Base-by-base conservation (phyloP, 2,797 vertebrate genomes). In the Bradypus variegatus region DNA sequence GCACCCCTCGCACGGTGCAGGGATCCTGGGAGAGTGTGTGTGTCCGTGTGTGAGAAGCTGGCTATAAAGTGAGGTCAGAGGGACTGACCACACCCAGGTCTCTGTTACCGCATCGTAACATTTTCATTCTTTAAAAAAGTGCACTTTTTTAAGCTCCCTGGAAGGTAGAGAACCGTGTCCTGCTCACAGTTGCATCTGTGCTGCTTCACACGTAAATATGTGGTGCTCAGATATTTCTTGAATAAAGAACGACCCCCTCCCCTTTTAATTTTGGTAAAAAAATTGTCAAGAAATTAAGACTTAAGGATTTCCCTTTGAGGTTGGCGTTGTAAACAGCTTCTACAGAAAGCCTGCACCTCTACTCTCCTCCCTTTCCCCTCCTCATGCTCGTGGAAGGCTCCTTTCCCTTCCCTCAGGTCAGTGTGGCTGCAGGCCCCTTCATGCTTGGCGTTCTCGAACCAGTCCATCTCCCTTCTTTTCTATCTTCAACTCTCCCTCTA, bases 1-100 rank as follows among this genome's bases (percentile, higher is more conserved):
- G 27, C 12, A 1, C 25, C 12, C 55, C 0, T 0, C 0, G 0
- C 5, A 33, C 21, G 0, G 6, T 48, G 19, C 58, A 2, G 25
- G 6, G 31, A 77, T 27, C 19, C 69, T 16, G 19, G 62, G 6
- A 65, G 94, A n/a, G n/a, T n/a, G n/a, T 93, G 88, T 36, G 67
- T 33, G 31, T n/a, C 14, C 33, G 15, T 13, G 31, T 14, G 15
- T 33, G 64, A 14, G 62, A 50, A 50, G 50, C 50, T 50, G 10
- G 5, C 50, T 69, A 3, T 21, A 36, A 41, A 8, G 8, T 1
- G 12, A 21, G 48, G 36, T 29, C 2, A 0, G 1, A 50, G 79
- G 55, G 9, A 1, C n/a, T 6, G 23, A 50, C 58, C 31, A 48
- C 2, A 3, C 41, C 58, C 3, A 0, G 4, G 45, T 65, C 29